Conservation (phyloP, 2,888 invertebrate species). For the Eilema sororculum region DNA sequence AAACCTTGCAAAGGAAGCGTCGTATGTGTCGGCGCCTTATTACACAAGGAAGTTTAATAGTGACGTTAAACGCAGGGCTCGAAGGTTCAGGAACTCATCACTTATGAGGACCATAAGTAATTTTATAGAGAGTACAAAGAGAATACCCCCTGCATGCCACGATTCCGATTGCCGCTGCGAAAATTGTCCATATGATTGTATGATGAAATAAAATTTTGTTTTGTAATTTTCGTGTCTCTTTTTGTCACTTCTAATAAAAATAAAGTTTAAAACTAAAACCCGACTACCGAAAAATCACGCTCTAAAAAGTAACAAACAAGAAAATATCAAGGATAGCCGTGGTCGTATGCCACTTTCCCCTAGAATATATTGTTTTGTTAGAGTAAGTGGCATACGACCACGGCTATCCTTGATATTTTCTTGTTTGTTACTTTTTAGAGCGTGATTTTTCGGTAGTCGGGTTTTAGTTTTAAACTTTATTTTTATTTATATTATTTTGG, state of each 20-base stretch:
- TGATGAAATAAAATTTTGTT: not conserved
- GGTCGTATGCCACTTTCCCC: too few species aligned
- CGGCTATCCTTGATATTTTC: too few species aligned
- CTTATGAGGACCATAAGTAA: slow-evolving; percentile 1
- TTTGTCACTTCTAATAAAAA: not conserved
- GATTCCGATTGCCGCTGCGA: slow-evolving; percentile 9
- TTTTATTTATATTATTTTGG: too few species aligned
- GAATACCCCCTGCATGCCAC: not conserved
- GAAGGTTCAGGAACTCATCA: not conserved
- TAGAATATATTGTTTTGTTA: too few species aligned
- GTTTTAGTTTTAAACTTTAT: too few species aligned
- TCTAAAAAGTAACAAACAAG: too few species aligned
- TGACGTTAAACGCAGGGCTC: not conserved
- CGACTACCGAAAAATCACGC: too few species aligned
- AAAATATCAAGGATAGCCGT: too few species aligned
- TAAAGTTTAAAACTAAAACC: too few species aligned
- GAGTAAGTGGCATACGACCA: too few species aligned
- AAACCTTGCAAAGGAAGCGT: slow-evolving; percentile 5
- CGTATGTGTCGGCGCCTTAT: slow-evolving; percentile 7
- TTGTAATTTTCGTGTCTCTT: not conserved
- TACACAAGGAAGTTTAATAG: slow-evolving; percentile 10
- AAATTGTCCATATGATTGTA: not conserved
- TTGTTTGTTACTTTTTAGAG: too few species aligned
- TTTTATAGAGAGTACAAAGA: slow-evolving; percentile 1
- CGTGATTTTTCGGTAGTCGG: too few species aligned